Percentiles rank a stretch among this genome's conserved stretches.
phyloP scores from a whole-genome alignment of 2,888 invertebrate genomes.

The Catocala fraxini region DNA sequence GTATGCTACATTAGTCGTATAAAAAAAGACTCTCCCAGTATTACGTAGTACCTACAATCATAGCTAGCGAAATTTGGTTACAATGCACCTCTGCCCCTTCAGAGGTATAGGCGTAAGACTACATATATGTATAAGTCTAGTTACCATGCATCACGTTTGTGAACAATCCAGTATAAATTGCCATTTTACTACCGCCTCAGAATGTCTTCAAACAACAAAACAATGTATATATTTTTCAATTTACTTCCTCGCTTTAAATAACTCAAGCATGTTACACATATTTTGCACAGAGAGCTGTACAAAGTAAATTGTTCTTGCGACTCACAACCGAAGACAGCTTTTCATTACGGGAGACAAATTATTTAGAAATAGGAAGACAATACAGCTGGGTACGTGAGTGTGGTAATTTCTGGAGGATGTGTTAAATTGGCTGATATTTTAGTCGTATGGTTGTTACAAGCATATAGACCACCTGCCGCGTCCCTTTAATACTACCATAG shows the following conservation, averaged over 20 bases:
- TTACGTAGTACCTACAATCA: too few species aligned
- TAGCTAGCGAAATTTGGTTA: too few species aligned
- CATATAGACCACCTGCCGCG: too few species aligned
- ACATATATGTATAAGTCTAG: too few species aligned
- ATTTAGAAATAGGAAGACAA: conserved; percentile 17
- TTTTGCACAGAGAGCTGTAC: not conserved
- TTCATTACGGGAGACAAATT: conserved; percentile 39
- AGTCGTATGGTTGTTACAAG: too few species aligned
- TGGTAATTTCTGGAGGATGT: not conserved
- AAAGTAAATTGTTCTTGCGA: conserved; percentile 30
- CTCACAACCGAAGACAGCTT: conserved; percentile 19
- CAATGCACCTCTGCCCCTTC: too few species aligned
- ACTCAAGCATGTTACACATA: not conserved
- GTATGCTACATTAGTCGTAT: too few species aligned
- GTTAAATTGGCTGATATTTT: not conserved
- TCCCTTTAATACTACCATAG: too few species aligned
- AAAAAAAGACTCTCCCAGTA: too few species aligned
- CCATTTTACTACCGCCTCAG: not conserved
- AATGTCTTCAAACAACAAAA: too few species aligned
- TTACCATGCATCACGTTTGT: too few species aligned
- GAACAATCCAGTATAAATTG: not conserved
- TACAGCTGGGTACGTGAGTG: not conserved
- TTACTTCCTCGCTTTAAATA: not conserved
- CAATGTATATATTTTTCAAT: not conserved
- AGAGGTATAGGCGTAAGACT: too few species aligned